Conservation (phyloP, 2,113 vertebrate species). For the Ptilonorhynchus violaceus region DNA sequence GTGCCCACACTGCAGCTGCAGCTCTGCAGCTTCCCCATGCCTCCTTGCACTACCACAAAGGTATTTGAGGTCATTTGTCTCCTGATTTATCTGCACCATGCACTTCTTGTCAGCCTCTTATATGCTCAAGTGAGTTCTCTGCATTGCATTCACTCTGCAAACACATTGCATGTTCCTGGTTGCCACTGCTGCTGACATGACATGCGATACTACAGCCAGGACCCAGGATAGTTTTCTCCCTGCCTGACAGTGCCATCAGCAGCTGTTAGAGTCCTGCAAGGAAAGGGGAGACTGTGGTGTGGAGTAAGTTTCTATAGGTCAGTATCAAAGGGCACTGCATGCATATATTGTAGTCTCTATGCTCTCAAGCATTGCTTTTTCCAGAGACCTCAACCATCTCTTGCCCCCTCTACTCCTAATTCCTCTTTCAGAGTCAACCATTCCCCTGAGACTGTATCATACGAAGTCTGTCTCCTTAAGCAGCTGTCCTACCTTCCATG, state of each 20-base stretch:
- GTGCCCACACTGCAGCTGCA: background rate
- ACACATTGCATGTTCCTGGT: rapidly evolving
- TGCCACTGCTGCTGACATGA: background rate
- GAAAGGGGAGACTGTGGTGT: background rate
- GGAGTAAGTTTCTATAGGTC: background rate
- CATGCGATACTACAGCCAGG: background rate
- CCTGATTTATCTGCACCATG: background rate
- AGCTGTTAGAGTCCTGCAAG: background rate
- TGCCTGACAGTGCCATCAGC: background rate
- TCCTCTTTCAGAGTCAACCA: background rate
- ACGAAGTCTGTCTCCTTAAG: background rate
- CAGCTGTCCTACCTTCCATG: background rate
- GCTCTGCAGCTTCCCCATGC: background rate
- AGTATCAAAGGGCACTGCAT: background rate
- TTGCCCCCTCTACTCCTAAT: background rate
- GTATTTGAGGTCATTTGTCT: background rate
- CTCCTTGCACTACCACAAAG: background rate
- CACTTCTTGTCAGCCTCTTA: background rate
- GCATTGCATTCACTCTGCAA: background rate
- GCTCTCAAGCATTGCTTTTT: background rate
- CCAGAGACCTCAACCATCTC: background rate
- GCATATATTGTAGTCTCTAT: background rate
- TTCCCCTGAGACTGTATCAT: background rate
- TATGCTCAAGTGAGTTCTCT: background rate
- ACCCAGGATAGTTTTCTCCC: background rate